These are phyloP conservation scores for Altica lythri DNA, from an alignment of 2,888 invertebrate species.

Conservation along the genomic window DNA sequence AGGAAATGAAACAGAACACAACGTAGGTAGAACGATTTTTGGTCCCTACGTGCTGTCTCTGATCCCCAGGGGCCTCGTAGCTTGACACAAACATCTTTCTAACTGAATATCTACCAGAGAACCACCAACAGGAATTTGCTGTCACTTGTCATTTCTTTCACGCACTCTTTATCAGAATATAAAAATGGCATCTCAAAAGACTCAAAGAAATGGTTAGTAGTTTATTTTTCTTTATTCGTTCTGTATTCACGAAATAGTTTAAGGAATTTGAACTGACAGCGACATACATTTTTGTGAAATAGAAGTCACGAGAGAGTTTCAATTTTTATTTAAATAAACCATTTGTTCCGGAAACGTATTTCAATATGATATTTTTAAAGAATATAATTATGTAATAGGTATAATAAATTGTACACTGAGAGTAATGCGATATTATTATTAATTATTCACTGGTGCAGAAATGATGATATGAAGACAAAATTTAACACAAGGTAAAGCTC, in stretches of 20 bases:
- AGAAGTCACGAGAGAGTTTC: conserved; percentile 20
- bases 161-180: conserved; percentile 43
- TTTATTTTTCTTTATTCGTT: conserved; percentile 33
- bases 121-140: conserved; percentile 52
- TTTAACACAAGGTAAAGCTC: too few species aligned
- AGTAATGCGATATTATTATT: too few species aligned
- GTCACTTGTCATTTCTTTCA: conserved; percentile 54
- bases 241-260: conserved; percentile 14
- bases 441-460: too few species aligned
- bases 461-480: too few species aligned
- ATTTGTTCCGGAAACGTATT: too few species aligned
- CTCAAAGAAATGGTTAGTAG: conserved; percentile 32
- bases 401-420: too few species aligned
- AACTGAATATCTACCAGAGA: conserved; percentile 42
- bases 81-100: conserved; percentile 51
- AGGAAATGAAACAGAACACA: too few species aligned
- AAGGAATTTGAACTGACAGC: conserved; percentile 20
- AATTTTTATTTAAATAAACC: not conserved
- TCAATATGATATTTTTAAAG: too few species aligned
- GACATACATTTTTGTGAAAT: conserved; percentile 7
- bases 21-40: conserved; percentile 28
- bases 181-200: conserved; percentile 41
- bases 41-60: conserved; percentile 31
- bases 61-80: conserved; percentile 41
- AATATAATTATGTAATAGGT: too few species aligned